Percentiles rank a stretch among this genome's conserved stretches.
phyloP scores from a whole-genome alignment of 1,140 invertebrate genomes.

The Dryas iulia region DNA sequence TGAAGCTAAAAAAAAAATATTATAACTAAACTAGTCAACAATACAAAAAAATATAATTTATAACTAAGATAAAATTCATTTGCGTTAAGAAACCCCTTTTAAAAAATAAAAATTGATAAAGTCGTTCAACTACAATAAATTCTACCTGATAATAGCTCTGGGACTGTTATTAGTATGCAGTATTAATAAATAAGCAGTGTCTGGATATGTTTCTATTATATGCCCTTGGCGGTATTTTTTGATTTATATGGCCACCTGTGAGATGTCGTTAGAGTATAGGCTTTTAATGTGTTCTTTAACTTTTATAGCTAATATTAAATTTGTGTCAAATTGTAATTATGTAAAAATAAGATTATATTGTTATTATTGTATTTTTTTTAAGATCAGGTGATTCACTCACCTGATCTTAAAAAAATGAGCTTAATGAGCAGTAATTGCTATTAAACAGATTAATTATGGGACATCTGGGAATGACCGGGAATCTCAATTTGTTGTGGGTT shows the following conservation, averaged over 20 bases:
- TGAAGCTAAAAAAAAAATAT: too few relatives aligned
- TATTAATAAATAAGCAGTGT: slow-evolving; percentile 8
- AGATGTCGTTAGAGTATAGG: neutral
- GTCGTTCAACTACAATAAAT: slow-evolving; percentile 5
- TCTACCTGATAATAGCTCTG: neutral
- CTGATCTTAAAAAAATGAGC: too few relatives aligned
- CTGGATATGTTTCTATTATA: slow-evolving; percentile 4
- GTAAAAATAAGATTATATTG: neutral
- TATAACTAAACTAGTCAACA: neutral
- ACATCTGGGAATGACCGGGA: too few relatives aligned
- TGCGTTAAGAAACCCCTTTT: too few relatives aligned
- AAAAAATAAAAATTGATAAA: slow-evolving; percentile 6
- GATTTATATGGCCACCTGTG: slow-evolving; percentile 15
- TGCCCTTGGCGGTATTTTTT: slow-evolving; percentile 1
- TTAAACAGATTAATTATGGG: too few relatives aligned
- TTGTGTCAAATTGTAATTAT: neutral
- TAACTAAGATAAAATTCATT: neutral
- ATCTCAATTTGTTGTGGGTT: too few relatives aligned
- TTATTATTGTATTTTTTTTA: too few relatives aligned
- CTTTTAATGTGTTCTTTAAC: neutral
- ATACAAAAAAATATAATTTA: neutral
- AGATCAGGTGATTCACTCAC: too few relatives aligned
- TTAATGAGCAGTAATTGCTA: too few relatives aligned
- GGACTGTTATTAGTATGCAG: slow-evolving; percentile 7
- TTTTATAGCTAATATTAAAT: neutral